These are phyloP conservation scores for Lepus townsendii DNA, from an alignment of 2,797 vertebrate species.

Conservation along the genomic window DNA sequence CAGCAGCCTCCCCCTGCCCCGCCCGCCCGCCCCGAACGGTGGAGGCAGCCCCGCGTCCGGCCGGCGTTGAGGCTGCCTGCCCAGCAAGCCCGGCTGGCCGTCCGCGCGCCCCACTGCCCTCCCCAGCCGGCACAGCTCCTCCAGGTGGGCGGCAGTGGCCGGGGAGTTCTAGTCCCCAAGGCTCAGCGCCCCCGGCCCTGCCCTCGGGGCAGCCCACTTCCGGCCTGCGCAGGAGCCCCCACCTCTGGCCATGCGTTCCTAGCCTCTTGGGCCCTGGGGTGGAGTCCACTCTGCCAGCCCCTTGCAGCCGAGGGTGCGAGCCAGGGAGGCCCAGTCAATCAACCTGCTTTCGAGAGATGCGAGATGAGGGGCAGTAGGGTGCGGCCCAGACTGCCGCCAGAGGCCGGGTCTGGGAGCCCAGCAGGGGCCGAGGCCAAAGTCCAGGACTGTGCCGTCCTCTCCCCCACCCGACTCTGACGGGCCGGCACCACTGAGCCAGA, in stretches of 20 bases:
- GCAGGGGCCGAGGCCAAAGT: not conserved
- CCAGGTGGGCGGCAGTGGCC: not conserved
- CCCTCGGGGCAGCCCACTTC: not conserved
- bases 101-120: not conserved
- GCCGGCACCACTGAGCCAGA: not conserved
- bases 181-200: no score
- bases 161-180: not conserved
- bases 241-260: not conserved
- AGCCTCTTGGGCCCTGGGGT: not conserved
- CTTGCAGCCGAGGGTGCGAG: not conserved
- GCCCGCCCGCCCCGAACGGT: not conserved
- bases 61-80: not conserved
- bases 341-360: no score
- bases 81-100: not conserved
- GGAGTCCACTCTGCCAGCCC: not conserved
- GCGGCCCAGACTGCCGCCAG: no score
- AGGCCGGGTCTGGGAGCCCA: not conserved
- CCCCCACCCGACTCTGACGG: not conserved
- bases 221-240: not conserved
- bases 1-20: fast-evolving
- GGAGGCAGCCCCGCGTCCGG: no score
- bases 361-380: not conserved
- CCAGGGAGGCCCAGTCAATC: not conserved
- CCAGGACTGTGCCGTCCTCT: not conserved
- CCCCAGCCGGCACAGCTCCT: not conserved